These are phyloP conservation scores for Caenorhabditis tropicalis DNA, from an alignment of 1,140 invertebrate genomes.

Conservation along the genomic window DNA sequence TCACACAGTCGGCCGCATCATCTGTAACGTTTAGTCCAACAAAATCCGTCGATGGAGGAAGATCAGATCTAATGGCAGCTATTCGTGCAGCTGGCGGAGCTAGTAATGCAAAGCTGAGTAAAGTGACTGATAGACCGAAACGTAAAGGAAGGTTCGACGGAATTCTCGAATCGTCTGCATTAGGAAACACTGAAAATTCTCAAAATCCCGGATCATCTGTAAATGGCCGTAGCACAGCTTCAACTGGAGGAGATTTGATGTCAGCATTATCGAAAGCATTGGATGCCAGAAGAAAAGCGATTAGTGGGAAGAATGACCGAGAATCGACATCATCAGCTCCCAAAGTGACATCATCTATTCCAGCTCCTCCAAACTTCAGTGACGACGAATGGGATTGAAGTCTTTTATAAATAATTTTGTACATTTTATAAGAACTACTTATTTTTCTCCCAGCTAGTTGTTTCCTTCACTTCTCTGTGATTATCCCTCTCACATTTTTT, in stretches of 20 bases:
- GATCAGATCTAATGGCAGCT: constrained; percentile 48
- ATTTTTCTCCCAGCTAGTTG: neutral
- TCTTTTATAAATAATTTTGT: neutral
- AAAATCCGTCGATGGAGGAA: neutral
- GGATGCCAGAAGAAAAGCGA: constrained; percentile 50
- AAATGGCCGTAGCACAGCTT: neutral
- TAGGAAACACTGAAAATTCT: neutral
- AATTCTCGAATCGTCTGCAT: neutral
- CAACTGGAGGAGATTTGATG: constrained; percentile 50
- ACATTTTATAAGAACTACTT: neutral
- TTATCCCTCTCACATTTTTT: neutral
- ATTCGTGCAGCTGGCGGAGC: constrained; percentile 49
- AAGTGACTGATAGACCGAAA: neutral
- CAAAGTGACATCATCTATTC: neutral
- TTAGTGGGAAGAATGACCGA: constrained; percentile 14
- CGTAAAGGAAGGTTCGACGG: constrained; percentile 5
- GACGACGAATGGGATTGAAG: constrained; percentile 48
- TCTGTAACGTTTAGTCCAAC: constrained; percentile 27
- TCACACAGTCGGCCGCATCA: neutral
- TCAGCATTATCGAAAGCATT: constrained; percentile 45
- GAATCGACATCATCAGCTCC: neutral
- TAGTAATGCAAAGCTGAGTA: constrained; percentile 30
- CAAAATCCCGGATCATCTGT: neutral
- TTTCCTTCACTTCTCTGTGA: neutral
- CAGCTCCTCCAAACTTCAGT: constrained; percentile 25